A percentile compares a stretch with the other conserved stretches of the same genome.
Conservation (phyloP, 2,888 invertebrate genomes). For the Abscondita cerata region DNA sequence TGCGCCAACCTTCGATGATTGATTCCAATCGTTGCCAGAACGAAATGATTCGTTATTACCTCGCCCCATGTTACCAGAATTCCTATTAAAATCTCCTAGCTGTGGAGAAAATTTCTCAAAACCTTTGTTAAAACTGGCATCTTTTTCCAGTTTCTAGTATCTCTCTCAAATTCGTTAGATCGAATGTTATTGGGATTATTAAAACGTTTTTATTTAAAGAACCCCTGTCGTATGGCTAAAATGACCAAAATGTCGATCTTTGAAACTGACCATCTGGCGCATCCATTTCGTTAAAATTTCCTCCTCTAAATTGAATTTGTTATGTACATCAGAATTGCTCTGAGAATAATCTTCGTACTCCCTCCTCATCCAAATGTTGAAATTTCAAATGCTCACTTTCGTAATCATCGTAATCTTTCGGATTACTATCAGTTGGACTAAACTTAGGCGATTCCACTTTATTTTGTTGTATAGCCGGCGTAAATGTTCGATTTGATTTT, state of each 20-base stretch:
- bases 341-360: too few relatives aligned
- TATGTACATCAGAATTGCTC: too few relatives aligned
- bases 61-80: not conserved
- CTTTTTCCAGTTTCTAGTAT: conserved; percentile 14
- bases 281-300: too few relatives aligned
- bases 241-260: too few relatives aligned
- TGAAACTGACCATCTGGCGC: too few relatives aligned
- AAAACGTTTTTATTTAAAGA: conserved; percentile 2
- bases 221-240: too few relatives aligned
- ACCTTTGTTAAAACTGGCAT: conserved; percentile 12
- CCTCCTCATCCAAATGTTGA: too few relatives aligned
- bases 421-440: conserved; percentile 6
- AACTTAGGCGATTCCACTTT: conserved; percentile 17
- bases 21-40: not conserved
- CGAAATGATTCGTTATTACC: not conserved
- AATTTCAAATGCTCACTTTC: not conserved
- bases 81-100: conserved; percentile 1
- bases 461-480: conserved; percentile 46
- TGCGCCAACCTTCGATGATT: not conserved
- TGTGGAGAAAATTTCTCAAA: too few relatives aligned
- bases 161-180: not conserved
- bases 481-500: conserved; percentile 37
- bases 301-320: too few relatives aligned
- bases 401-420: conserved; percentile 14
- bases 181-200: too few relatives aligned